Base-by-base conservation (phyloP, 2,888 invertebrate genomes). In the Platycheirus rosarum region DNA sequence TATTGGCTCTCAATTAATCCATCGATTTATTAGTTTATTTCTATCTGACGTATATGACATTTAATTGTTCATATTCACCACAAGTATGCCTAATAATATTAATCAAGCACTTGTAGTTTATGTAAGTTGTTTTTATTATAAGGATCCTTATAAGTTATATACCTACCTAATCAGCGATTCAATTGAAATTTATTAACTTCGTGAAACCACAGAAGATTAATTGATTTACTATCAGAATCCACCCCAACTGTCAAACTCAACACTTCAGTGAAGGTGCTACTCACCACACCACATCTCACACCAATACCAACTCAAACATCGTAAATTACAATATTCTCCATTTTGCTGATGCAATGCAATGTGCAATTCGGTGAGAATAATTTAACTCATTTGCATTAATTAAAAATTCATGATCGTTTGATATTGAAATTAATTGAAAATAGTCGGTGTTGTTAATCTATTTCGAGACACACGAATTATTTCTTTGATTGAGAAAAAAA, bases 351-450 rank as follows among this genome's bases (percentile, higher is more conserved):
- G 74, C 79, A 68, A 79, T 63, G n/a, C n/a, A 35, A 18, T 53
- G 42, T 18, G 42, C 9, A 23, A 14, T 51, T 26, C n/a, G 13
- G 13, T 2, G 23, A 57, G 55, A 57, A 68, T 16, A 49, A 46
- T 37, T n/a, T 37, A 37, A 65, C 13, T 65, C 53, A 63, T 73
- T 73, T 55, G 55, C 62, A 71, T 57, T 35, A 66, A 78, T 78
- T 78, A 73, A 71, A 44, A 79, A 80, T 80, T 63, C 69, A 76
- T 66, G 76, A 66, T 46, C 60, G 18, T 35, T 62, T 48, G 70
- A 18, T 76, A 82, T 82, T 77, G 66, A 49, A 66, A 71, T 82
- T 62, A 76, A 82, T 76, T 77, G 71, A 29, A 48, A 71, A 71
- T 53, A 76, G 51, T 80, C 26, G 35, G 51, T 55, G 66, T 20